These are phyloP conservation scores for Drosophila lacicola DNA, from an alignment of 2,888 invertebrate species.

Conservation along the genomic window DNA sequence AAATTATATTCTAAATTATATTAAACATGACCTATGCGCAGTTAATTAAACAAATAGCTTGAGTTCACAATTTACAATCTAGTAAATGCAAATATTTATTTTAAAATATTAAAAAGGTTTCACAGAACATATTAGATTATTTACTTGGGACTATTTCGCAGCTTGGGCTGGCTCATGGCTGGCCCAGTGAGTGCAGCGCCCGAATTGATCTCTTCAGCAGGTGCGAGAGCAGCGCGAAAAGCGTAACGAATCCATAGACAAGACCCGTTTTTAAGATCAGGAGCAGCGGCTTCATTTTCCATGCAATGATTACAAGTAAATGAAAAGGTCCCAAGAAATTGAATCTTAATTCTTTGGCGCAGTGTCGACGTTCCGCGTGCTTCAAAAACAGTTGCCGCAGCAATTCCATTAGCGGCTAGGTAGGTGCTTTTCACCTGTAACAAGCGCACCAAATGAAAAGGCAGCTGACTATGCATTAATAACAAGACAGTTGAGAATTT, in stretches of 20 bases:
- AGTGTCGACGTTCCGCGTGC: no score
- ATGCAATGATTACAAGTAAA: not conserved
- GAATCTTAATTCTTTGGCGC: not conserved
- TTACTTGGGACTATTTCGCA: not conserved
- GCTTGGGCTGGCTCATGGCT: constrained; percentile 1
- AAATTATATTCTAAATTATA: no score
- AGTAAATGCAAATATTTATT: no score
- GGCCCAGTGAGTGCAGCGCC: constrained; percentile 26
- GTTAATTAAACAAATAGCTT: no score
- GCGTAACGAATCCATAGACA: constrained; percentile 64
- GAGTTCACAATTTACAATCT: no score
- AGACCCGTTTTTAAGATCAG: constrained; percentile 51
- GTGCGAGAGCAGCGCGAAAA: constrained; percentile 58
- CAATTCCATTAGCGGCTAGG: not conserved
- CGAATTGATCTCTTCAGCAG: constrained; percentile 54
- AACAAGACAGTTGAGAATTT: constrained; percentile 35
- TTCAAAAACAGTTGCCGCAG: not conserved
- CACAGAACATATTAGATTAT: no score
- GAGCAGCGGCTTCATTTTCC: constrained; percentile 62
- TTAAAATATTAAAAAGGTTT: no score
- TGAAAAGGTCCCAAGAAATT: not conserved
- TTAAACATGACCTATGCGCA: no score
- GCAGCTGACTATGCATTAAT: constrained; percentile 45
- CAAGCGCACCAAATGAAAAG: constrained; percentile 6
- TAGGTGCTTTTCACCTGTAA: not conserved